Base-by-base conservation (phyloP, 2,797 vertebrate genomes). In the Cynodonichthys magdalenae region DNA sequence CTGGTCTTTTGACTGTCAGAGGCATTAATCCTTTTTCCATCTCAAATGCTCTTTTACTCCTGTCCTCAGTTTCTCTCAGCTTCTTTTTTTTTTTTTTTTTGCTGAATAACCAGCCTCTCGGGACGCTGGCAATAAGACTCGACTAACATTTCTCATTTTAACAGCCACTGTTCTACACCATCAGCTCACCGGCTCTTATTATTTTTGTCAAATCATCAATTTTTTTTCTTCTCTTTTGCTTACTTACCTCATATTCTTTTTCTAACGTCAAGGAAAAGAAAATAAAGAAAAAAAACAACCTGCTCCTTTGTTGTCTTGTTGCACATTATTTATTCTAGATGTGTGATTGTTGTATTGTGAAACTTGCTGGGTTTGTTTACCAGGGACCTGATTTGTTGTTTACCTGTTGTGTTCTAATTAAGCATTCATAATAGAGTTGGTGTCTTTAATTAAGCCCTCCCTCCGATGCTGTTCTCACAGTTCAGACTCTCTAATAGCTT, bases 331-430 rank as follows among this genome's bases (percentile, higher is more conserved):
- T 42, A 67, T 68, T 73, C 36, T 51, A 15, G 41, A 47, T 59
- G 41, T 53, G 34, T 36, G 51, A 68, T 69, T 70, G 39, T 71
- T 66, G 65, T 45, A 15, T 55, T 63, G 41, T 50, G 56, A 69
- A 72, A 46, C 24, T 63, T 46, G 59, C 39, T 66, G 60, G 65
- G 48, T 73, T 63, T 51, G 42, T 48, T n/a, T 54, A 75, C 75
- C 75, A 76, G 59, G 5, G 12, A 8, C 29, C 52, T 51, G 48
- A 46, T 79, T 77, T 78, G 66, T 74, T 79, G 71, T 71, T 71
- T 78, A 89, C 74, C 73, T 85, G 74, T 53, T 18, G 72, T 64
- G 31, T 51, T 28, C 69, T 74, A 80, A 81, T 88, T 82, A 81
- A 77, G 81, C 69, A 69, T 73, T 79, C 63, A 69, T 70, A 78